Evolutionary conservation across 37 sponge, comb jelly and placozoan species (phyloP), one percentile per base, ranked within the genome.

Genomic region (Hexactinellida sp.): DNA sequence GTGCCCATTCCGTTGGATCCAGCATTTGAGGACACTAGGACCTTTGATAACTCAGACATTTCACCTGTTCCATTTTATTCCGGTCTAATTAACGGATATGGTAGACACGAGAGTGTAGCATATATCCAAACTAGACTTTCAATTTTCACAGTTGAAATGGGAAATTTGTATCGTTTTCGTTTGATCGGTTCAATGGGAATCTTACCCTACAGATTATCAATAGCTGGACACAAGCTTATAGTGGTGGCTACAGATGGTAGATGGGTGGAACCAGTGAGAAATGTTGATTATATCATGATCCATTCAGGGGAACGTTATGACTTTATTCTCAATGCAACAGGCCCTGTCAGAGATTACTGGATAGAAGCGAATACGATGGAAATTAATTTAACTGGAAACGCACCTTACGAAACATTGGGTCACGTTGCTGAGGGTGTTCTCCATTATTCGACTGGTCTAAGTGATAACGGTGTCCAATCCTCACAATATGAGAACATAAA

Each of bases 61-160:
- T 90, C 92, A 32, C 94, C 94, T 37, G 36, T 87, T 24, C 90
- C 90, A 7, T 94, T 88, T 38, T 88, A 88, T 88, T 91, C 94
- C 38, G 94, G 92, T 16, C 63, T 94, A 24, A 91, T 94, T 37
- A 94, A 94, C 83, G 94, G 92, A 0, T 82, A 36, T 71, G 94
- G 94, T 41, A 37, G 91, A 51, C 82, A 88, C 16, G 38, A 24
- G 37, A 36, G 54, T 0, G 13, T 16, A 41, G 5, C 47, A 41
- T 41, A 41, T 41, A 41, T 41, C 13, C 10, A 41, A 41, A 41
- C 47, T 16, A 41, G 47, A 41, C 13, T 41, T 16, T 41, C 47
- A 41, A 41, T 41, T 28, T 47, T 84, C 82, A 0, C 84, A 82
- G 41, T 83, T n/a, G 21, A 52, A 36, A 1, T 32, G 24, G 54